These are phyloP conservation scores for Melanotaenia pygmaea DNA, from an alignment of 2,797 vertebrate species.

Conservation along the genomic window DNA sequence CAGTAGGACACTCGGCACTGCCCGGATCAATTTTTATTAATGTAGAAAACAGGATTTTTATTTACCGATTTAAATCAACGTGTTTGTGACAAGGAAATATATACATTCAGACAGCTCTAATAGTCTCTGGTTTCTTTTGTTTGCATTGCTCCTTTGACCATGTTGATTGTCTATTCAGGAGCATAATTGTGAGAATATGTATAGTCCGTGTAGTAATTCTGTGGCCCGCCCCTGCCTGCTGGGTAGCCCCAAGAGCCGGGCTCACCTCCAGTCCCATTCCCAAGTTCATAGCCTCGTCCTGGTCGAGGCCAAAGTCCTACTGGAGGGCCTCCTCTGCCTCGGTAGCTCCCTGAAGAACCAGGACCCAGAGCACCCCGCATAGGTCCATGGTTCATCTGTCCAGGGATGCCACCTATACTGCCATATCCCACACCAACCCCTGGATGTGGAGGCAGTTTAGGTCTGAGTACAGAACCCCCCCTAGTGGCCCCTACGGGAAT, in stretches of 20 bases:
- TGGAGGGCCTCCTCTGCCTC: slow-evolving; percentile 77
- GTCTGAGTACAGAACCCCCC: slow-evolving; percentile 72
- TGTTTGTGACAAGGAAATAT: slow-evolving; percentile 84
- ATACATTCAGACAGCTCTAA: slow-evolving; percentile 82
- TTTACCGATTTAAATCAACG: slow-evolving; percentile 72
- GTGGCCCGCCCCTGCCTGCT: slow-evolving; percentile 73
- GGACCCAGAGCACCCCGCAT: slow-evolving; percentile 69
- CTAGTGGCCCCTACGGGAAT: slow-evolving; percentile 65
- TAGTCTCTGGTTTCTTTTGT: slow-evolving; percentile 71
- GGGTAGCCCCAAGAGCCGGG: slow-evolving; percentile 82
- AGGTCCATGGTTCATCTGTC: slow-evolving; percentile 71
- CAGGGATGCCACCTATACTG: slow-evolving; percentile 66
- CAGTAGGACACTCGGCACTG: slow-evolving; percentile 79
- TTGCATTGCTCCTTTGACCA: slow-evolving; percentile 43
- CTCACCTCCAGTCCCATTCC: slow-evolving; percentile 64
- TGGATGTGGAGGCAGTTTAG: slow-evolving; percentile 75
- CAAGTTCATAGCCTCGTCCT: slow-evolving; percentile 76
- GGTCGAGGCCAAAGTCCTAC: slow-evolving; percentile 77
- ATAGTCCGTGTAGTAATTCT: slow-evolving; percentile 83
- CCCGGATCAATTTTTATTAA: slow-evolving; percentile 79
- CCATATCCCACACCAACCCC: slow-evolving; percentile 68
- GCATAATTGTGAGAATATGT: slow-evolving; percentile 78
- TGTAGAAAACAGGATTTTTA: slow-evolving; percentile 82
- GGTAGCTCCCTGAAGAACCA: slow-evolving; percentile 71
- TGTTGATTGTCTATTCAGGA: slow-evolving; percentile 80